Evolutionary conservation across 2,888 invertebrate species (phyloP).

Genomic region (Portevinia maculata): DNA sequence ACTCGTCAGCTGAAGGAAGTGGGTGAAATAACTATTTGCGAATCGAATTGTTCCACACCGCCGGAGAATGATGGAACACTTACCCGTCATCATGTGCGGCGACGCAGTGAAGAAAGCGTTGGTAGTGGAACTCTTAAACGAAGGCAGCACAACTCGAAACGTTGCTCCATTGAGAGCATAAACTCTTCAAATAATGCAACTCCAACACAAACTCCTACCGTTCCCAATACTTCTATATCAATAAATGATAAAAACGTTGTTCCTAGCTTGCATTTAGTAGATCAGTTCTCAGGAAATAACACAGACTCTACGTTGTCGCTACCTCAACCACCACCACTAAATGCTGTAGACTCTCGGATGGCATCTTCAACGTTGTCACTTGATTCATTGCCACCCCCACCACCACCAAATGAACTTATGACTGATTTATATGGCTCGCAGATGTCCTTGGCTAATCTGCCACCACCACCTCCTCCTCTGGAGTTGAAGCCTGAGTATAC

Average conservation of each 20-base stretch:
- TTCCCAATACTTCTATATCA: conserved; percentile 80
- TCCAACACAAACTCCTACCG: conserved; percentile 82
- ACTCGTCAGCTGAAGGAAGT: conserved; percentile 94
- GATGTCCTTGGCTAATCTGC: conserved; percentile 87
- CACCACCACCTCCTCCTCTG: conserved; percentile 87
- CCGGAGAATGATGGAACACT: conserved; percentile 86
- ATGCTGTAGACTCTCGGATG: conserved; percentile 83
- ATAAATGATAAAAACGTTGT: conserved; percentile 68
- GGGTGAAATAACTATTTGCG: conserved; percentile 86
- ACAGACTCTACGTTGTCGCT: conserved; percentile 85
- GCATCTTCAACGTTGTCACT: conserved; percentile 90
- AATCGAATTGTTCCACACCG: conserved; percentile 84
- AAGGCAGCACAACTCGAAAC: conserved; percentile 78
- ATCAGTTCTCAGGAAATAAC: conserved; percentile 78
- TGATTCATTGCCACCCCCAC: conserved; percentile 92
- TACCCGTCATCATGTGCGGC: conserved; percentile 84
- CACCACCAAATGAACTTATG: conserved; percentile 85
- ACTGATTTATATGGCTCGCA: conserved; percentile 86
- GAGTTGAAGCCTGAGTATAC: conserved; percentile 75
- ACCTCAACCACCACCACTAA: conserved; percentile 87
- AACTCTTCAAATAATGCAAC: conserved; percentile 81
- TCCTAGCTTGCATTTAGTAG: conserved; percentile 73
- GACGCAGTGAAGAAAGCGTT: conserved; percentile 83
- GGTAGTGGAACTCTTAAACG: conserved; percentile 82
- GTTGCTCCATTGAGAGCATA: conserved; percentile 81